These are phyloP conservation scores for Anthopleura sola DNA, from an alignment of 64 coral and sea anemone genomes.

Conservation along the genomic window DNA sequence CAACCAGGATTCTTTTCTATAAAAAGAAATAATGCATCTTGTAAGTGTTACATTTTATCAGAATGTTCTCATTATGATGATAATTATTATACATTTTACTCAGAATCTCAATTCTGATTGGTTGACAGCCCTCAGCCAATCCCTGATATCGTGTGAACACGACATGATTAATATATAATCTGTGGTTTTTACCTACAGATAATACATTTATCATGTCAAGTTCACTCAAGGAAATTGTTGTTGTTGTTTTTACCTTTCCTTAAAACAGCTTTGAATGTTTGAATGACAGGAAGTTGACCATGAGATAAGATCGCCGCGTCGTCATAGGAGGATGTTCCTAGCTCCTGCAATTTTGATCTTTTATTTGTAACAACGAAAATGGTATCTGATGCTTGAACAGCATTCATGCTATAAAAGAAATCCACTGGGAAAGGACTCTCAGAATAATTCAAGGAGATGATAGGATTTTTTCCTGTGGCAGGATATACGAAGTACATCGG, in stretches of 20 bases:
- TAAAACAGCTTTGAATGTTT: not conserved
- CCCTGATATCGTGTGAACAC: no score
- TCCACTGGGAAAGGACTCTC: not conserved
- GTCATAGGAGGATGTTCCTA: not conserved
- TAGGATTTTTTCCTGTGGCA: not conserved
- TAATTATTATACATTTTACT: no score
- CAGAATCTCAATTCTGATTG: no score
- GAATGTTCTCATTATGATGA: no score
- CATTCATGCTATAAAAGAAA: not conserved
- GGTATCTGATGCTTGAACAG: not conserved
- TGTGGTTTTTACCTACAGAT: no score
- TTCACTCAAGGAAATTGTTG: no score
- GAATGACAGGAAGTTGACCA: not conserved
- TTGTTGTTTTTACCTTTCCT: not conserved
- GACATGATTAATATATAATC: no score
- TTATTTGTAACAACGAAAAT: not conserved
- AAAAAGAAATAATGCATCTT: not conserved
- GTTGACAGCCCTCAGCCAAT: no score
- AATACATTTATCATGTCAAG: no score
- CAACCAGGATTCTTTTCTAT: not conserved
- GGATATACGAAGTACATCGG: slow-evolving; percentile 6
- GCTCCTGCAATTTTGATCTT: not conserved
- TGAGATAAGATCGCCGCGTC: not conserved
- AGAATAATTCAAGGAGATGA: not conserved
- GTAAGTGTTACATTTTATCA: no score